A percentile compares a stretch with the other conserved stretches of the same genome.
phyloP scores from a whole-genome alignment of 2,888 invertebrate species.

The Lottia gigantea region DNA sequence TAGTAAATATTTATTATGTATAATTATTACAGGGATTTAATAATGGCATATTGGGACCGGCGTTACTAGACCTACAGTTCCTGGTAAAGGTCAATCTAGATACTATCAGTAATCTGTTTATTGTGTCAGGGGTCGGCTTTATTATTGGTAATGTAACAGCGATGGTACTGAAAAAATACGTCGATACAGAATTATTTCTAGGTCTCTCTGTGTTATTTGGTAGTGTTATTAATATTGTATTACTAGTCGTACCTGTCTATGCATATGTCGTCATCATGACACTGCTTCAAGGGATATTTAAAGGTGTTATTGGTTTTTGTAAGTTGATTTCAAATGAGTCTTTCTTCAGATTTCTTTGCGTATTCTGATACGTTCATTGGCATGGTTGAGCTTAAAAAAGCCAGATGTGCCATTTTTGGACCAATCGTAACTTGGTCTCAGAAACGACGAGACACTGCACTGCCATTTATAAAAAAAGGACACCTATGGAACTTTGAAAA shows the following conservation, averaged over 20 bases:
- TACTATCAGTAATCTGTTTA: slow-evolving; percentile 29
- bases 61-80: slow-evolving; percentile 26
- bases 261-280: slow-evolving; percentile 23
- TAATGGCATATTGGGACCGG: slow-evolving; percentile 35
- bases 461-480: no score
- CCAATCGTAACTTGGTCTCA: no score
- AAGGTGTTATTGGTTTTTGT: slow-evolving; percentile 33
- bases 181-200: slow-evolving; percentile 22
- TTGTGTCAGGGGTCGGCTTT: slow-evolving; percentile 29
- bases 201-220: slow-evolving; percentile 26
- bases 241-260: slow-evolving; percentile 22
- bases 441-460: no score
- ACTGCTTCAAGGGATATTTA: slow-evolving; percentile 27
- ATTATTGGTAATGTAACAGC: slow-evolving; percentile 23
- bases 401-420: no score
- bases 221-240: slow-evolving; percentile 20
- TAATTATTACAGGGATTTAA: slow-evolving; percentile 31
- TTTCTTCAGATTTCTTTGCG: no score
- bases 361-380: no score
- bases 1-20: no score
- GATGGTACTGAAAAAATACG: slow-evolving; percentile 15
- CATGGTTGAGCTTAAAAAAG: no score
- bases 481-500: no score
- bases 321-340: no score
- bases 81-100: slow-evolving; percentile 17